Evolutionary conservation across 2,113 vertebrate genomes (phyloP).

Genomic region (Hiodon tergisus): DNA sequence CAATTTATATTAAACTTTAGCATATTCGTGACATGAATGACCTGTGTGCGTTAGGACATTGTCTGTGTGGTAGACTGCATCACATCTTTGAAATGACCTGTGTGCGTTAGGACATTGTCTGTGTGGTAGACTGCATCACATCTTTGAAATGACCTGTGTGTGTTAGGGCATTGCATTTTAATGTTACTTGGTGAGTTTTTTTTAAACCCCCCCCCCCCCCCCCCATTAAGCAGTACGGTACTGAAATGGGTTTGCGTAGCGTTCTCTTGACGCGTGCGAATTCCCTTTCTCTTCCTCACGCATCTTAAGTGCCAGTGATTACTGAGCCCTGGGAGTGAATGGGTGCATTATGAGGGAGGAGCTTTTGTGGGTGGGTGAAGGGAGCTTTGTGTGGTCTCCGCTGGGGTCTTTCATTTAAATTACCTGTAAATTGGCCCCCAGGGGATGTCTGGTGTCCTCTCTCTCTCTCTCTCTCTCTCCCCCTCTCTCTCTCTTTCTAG

Average conservation of each 20-base stretch:
- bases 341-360: constrained; percentile 40
- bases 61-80: too few relatives aligned
- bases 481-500: constrained; percentile 5
- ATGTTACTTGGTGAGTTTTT: too few relatives aligned
- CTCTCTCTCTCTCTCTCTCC: constrained; percentile 26
- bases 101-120: too few relatives aligned
- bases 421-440: constrained; percentile 64
- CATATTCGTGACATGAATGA: too few relatives aligned
- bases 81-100: too few relatives aligned
- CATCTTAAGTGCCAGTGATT: constrained; percentile 44
- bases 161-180: too few relatives aligned
- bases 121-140: too few relatives aligned
- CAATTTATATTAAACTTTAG: too few relatives aligned
- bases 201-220: too few relatives aligned
- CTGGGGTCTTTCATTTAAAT: constrained; percentile 59
- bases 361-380: constrained; percentile 25
- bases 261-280: constrained; percentile 17
- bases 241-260: not conserved
- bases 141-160: too few relatives aligned
- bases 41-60: too few relatives aligned
- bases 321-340: constrained; percentile 43
- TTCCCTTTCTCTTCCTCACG: constrained; percentile 21
- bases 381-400: constrained; percentile 42
- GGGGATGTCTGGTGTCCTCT: constrained; percentile 41
- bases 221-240: too few relatives aligned